Evolutionary conservation across 2,113 vertebrate genomes (phyloP).

Genomic region (Leptobrachium ailaonicum): DNA sequence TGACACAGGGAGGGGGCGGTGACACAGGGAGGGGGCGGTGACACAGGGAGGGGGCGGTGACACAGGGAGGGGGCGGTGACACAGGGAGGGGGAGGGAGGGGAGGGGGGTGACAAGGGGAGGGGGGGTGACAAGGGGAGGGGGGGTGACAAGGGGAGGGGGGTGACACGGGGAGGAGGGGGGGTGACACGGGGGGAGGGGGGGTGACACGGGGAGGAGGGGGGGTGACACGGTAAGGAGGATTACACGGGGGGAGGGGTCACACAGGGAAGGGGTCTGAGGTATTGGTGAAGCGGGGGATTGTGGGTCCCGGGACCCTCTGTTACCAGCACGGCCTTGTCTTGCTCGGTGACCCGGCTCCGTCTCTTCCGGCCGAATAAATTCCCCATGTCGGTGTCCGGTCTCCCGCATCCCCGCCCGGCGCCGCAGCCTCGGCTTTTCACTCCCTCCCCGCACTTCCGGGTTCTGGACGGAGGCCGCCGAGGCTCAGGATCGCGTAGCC

Average conservation of each 20-base stretch:
- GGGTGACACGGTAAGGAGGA: neutral
- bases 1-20: too few species aligned
- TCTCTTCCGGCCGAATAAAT: slow-evolving; percentile 86
- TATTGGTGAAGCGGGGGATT: too few species aligned
- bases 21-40: too few species aligned
- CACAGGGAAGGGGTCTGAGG: too few species aligned
- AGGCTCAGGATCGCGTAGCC: neutral
- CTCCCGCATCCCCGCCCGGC: slow-evolving; percentile 35
- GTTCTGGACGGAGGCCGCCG: slow-evolving; percentile 5
- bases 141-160: too few species aligned
- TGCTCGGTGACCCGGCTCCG: slow-evolving; percentile 87
- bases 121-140: too few species aligned
- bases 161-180: too few species aligned
- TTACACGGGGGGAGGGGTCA: too few species aligned
- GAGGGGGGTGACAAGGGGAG: too few species aligned
- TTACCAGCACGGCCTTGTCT: slow-evolving; percentile 86
- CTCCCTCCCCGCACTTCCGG: neutral
- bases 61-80: too few species aligned
- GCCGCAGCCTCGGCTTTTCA: slow-evolving; percentile 13
- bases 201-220: neutral
- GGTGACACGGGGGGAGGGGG: neutral
- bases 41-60: too few species aligned
- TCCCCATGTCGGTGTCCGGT: slow-evolving; percentile 78
- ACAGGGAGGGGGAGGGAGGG: too few species aligned
- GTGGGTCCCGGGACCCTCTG: slow-evolving; percentile 21